A percentile compares a stretch with the other conserved stretches of the same genome.
phyloP scores from a whole-genome alignment of 1,140 invertebrate genomes.

The Chionoecetes opilio region DNA sequence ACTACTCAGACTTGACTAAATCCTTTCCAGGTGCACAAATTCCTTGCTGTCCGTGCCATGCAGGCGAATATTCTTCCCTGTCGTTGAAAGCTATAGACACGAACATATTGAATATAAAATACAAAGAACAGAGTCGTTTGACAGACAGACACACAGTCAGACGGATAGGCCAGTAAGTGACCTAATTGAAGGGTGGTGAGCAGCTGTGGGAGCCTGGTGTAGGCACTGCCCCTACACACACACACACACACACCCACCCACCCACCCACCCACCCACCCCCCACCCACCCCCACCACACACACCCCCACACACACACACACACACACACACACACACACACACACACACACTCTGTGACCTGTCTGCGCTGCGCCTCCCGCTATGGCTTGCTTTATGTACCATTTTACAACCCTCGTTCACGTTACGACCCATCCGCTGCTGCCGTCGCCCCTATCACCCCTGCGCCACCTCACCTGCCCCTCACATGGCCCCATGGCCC shows the following conservation, averaged over 20 bases:
- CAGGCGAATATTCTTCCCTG: too few relatives aligned
- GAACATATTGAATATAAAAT: not conserved
- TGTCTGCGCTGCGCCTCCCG: not conserved
- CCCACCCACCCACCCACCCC: too few relatives aligned
- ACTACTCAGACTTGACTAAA: too few relatives aligned
- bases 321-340: too few relatives aligned
- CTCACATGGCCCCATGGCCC: too few relatives aligned
- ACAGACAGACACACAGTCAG: not conserved
- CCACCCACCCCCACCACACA: too few relatives aligned
- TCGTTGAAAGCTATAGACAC: too few relatives aligned
- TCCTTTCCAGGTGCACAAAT: too few relatives aligned
- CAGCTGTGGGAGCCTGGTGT: not conserved
- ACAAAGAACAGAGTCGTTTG: not conserved
- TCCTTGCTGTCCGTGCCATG: too few relatives aligned
- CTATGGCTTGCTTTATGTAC: not conserved
- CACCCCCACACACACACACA: too few relatives aligned
- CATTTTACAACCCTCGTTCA: not conserved
- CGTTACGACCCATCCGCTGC: not conserved
- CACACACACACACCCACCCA: too few relatives aligned
- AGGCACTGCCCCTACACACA: not conserved
- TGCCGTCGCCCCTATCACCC: not conserved
- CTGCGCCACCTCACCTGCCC: not conserved
- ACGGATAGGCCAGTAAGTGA: conserved; percentile 2
- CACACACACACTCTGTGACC: not conserved
- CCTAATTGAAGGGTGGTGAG: not conserved